Evolutionary conservation across 1,140 invertebrate species (phyloP).

Genomic region (Aphelenchoides fujianensis): DNA sequence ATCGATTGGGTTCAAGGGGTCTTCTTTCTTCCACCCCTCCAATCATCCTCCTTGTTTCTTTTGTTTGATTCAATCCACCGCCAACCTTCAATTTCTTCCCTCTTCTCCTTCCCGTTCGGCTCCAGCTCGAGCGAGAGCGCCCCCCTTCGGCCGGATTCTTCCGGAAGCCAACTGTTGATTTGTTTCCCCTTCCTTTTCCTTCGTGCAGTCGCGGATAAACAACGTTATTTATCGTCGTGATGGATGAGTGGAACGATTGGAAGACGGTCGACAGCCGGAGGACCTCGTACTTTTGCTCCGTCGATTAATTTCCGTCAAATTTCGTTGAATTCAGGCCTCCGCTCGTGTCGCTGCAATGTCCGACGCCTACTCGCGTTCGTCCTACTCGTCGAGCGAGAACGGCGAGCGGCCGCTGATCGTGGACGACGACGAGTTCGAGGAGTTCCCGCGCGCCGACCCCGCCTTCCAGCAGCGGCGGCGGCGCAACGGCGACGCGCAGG

Average conservation of each 20-base stretch:
- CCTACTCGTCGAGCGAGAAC: neutral
- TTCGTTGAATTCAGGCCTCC: neutral
- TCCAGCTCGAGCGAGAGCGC: too few relatives aligned
- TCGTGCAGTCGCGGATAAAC: neutral
- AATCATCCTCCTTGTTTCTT: neutral
- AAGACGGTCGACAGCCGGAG: neutral
- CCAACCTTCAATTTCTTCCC: too few relatives aligned
- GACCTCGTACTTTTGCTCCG: too few relatives aligned
- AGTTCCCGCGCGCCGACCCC: neutral
- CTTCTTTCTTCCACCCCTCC: too few relatives aligned
- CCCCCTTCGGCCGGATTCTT: too few relatives aligned
- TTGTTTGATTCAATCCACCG: too few relatives aligned
- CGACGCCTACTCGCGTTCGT: too few relatives aligned
- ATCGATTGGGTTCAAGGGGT: too few relatives aligned
- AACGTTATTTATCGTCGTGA: neutral
- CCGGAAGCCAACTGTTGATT: neutral
- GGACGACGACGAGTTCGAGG: constrained; percentile 12
- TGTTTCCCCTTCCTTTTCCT: too few relatives aligned
- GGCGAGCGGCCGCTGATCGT: neutral
- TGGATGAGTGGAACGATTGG: neutral
- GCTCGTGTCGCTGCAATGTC: too few relatives aligned
- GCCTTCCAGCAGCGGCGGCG: neutral
- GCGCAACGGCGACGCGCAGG: neutral
- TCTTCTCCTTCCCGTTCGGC: too few relatives aligned
- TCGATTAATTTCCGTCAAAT: neutral